A percentile compares a stretch with the other conserved stretches of the same genome.
phyloP scores from a whole-genome alignment of 2,888 invertebrate species.

The Agrochola litura region DNA sequence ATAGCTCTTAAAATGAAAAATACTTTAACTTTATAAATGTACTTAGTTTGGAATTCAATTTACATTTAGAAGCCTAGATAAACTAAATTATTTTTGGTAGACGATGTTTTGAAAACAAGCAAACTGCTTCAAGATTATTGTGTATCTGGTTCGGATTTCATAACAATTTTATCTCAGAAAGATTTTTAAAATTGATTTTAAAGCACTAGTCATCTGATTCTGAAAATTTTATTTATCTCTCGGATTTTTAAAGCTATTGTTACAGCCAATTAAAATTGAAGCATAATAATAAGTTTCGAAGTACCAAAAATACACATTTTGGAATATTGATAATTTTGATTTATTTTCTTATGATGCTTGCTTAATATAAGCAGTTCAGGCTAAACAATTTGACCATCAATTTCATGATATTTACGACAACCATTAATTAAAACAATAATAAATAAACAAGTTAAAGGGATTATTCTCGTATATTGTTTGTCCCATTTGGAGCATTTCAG shows the following conservation, averaged over 20 bases:
- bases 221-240: not conserved
- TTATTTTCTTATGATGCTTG: not conserved
- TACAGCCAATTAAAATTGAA: not conserved
- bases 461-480: slow-evolving; percentile 51
- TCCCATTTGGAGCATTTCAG: slow-evolving; percentile 37
- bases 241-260: not conserved
- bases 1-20: slow-evolving; percentile 23
- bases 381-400: not conserved
- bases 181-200: slow-evolving; percentile 1
- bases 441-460: slow-evolving; percentile 59
- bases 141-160: not conserved
- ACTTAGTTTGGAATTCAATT: slow-evolving; percentile 36
- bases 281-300: not conserved
- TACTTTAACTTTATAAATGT: slow-evolving; percentile 20
- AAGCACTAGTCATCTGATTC: not conserved
- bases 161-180: not conserved
- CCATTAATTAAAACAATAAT: slow-evolving; percentile 51
- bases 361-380: not conserved
- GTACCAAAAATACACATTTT: not conserved
- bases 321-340: not conserved
- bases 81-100: slow-evolving; percentile 10
- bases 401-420: slow-evolving; percentile 1
- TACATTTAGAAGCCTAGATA: not conserved
- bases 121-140: not conserved
- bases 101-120: not conserved